Percentiles rank a stretch among this genome's conserved stretches.
These are phyloP conservation scores for Callyntrura guangdongensis DNA, from an alignment of 2,888 invertebrate species.

Conservation along the genomic window DNA sequence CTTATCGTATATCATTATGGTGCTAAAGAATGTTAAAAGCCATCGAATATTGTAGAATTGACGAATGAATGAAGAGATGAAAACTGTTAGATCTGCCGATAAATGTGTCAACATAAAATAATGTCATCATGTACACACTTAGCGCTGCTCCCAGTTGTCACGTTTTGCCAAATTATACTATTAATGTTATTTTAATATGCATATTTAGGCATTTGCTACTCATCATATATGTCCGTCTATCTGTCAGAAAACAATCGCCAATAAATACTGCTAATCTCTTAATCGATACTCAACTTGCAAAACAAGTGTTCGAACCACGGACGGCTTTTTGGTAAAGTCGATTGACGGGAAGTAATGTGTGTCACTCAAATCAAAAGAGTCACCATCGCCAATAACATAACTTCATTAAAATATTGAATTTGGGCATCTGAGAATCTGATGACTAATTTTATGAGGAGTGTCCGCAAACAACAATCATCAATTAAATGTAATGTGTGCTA, in stretches of 20 bases:
- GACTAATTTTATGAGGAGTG: not conserved
- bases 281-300: constrained; percentile 35
- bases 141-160: constrained; percentile 14
- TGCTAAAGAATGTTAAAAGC: not conserved
- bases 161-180: constrained; percentile 10
- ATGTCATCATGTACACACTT: not conserved
- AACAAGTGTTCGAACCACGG: constrained; percentile 29
- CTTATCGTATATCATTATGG: not conserved
- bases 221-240: not conserved
- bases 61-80: constrained; percentile 8
- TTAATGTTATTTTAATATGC: not conserved
- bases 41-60: not conserved
- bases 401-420: constrained; percentile 51
- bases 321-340: constrained; percentile 37
- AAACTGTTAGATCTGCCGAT: constrained; percentile 17
- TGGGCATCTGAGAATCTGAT: not conserved
- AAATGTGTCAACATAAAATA: constrained; percentile 24
- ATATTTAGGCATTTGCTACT: not conserved
- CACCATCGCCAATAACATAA: too few relatives aligned
- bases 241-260: not conserved
- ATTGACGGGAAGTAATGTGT: constrained; percentile 65
- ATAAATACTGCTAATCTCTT: constrained; percentile 13
- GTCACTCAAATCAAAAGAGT: constrained; percentile 30
- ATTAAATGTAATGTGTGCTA: not conserved
- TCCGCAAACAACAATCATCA: not conserved